Conservation (phyloP, 2,113 vertebrate species). For the Neogobius melanostomus region DNA sequence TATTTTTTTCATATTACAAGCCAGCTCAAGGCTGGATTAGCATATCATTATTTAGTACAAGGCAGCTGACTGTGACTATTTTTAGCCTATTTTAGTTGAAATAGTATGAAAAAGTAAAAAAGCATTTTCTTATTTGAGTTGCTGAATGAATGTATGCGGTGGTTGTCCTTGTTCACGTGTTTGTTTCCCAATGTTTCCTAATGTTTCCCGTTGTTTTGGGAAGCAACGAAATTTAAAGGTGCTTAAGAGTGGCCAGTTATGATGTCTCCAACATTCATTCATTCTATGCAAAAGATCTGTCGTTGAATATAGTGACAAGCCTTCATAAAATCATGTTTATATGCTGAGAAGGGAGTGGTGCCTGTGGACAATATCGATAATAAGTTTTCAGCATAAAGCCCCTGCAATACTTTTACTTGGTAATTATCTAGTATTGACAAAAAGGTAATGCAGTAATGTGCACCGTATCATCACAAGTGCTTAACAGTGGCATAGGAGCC, state of each 20-base stretch:
- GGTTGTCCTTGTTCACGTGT: constrained; percentile 39
- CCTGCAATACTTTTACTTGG: constrained; percentile 13
- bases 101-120: constrained; percentile 23
- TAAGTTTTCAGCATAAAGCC: constrained; percentile 50
- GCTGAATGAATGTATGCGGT: constrained; percentile 37
- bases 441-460: constrained; percentile 39
- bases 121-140: constrained; percentile 44
- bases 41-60: constrained; percentile 49
- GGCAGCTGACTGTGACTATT: constrained; percentile 69
- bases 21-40: constrained; percentile 39
- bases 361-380: constrained; percentile 38
- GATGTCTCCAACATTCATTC: constrained; percentile 71
- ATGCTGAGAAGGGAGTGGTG: constrained; percentile 22
- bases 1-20: constrained; percentile 29
- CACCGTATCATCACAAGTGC: constrained; percentile 29
- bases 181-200: neutral
- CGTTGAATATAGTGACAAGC: constrained; percentile 41
- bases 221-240: constrained; percentile 70
- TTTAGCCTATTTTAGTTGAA: constrained; percentile 51
- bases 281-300: constrained; percentile 77
- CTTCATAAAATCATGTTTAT: constrained; percentile 34
- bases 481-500: constrained; percentile 24
- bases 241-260: constrained; percentile 71
- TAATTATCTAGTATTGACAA: constrained; percentile 30
- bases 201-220: constrained; percentile 57